A percentile compares a stretch with the other conserved stretches of the same genome.
These are phyloP conservation scores for Aurelia coerulea DNA, from an alignment of 30 jellyfish, hydroid and myxozoan species.

Conservation along the genomic window DNA sequence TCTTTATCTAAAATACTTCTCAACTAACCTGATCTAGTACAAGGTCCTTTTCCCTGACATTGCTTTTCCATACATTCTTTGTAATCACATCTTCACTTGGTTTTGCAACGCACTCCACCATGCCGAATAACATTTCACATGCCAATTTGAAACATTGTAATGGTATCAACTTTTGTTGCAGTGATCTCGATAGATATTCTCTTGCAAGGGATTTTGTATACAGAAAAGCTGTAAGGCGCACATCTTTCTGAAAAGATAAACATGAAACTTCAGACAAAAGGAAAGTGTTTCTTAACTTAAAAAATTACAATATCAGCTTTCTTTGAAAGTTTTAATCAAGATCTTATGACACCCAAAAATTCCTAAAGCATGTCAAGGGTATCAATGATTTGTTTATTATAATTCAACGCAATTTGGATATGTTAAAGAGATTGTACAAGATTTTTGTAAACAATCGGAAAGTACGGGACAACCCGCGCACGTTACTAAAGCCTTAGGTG, in stretches of 20 bases:
- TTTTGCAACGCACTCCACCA: conserved; percentile 64
- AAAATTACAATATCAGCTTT: too few relatives aligned
- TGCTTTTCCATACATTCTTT: conserved; percentile 28
- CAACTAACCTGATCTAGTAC: conserved; percentile 39
- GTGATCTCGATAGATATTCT: conserved; percentile 60
- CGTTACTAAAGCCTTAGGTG: too few relatives aligned
- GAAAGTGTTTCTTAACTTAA: too few relatives aligned
- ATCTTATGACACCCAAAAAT: too few relatives aligned
- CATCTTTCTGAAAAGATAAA: conserved; percentile 36
- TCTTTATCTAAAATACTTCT: neutral
- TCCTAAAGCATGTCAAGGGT: too few relatives aligned
- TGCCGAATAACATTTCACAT: conserved; percentile 55
- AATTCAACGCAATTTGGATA: too few relatives aligned
- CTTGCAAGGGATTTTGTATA: conserved; percentile 53
- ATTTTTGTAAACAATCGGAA: too few relatives aligned
- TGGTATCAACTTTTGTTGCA: conserved; percentile 54
- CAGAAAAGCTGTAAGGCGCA: conserved; percentile 48
- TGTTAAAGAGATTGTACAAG: too few relatives aligned
- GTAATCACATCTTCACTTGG: conserved; percentile 43
- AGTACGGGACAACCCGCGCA: too few relatives aligned
- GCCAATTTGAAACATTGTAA: conserved; percentile 63
- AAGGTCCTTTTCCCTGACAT: conserved; percentile 25
- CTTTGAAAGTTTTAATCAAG: too few relatives aligned
- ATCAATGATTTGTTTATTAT: too few relatives aligned
- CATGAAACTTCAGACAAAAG: too few relatives aligned